Evolutionary conservation across 2,888 invertebrate species (phyloP).

Genomic region (Cheilosia vernalis): DNA sequence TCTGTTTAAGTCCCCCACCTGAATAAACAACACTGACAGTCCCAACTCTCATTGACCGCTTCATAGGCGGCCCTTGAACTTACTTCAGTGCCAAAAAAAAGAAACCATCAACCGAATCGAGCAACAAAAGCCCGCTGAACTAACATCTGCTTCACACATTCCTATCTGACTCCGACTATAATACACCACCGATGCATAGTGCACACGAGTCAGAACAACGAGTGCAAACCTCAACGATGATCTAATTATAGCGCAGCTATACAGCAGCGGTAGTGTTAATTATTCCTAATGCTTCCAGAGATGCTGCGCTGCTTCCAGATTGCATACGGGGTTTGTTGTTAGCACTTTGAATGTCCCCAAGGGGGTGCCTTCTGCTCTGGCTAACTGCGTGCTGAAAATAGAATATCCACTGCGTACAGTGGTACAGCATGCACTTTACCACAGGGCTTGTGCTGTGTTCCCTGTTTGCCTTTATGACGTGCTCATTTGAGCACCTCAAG

Average conservation of each 20-base stretch:
- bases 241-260: conserved; percentile 62
- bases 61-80: conserved; percentile 66
- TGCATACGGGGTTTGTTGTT: conserved; percentile 38
- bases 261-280: conserved; percentile 54
- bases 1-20: conserved; percentile 14
- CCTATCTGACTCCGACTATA: background rate
- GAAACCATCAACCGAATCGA: conserved; percentile 43
- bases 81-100: conserved; percentile 40
- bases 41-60: conserved; percentile 53
- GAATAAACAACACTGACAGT: conserved; percentile 16
- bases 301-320: conserved; percentile 14
- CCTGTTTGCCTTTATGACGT: conserved; percentile 51
- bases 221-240: conserved; percentile 64
- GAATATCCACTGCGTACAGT: conserved; percentile 38
- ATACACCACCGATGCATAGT: conserved; percentile 38
- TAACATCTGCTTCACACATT: conserved; percentile 64
- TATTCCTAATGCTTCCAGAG: conserved; percentile 60
- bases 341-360: conserved; percentile 72
- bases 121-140: conserved; percentile 17
- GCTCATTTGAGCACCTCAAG: conserved; percentile 58
- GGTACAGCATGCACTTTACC: conserved; percentile 39
- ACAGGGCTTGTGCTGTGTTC: conserved; percentile 34
- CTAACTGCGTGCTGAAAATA: conserved; percentile 44
- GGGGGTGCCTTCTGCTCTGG: conserved; percentile 35
- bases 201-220: conserved; percentile 51